These are phyloP conservation scores for Drosophila paulistorum DNA, from an alignment of 1,140 invertebrate genomes.

Conservation along the genomic window DNA sequence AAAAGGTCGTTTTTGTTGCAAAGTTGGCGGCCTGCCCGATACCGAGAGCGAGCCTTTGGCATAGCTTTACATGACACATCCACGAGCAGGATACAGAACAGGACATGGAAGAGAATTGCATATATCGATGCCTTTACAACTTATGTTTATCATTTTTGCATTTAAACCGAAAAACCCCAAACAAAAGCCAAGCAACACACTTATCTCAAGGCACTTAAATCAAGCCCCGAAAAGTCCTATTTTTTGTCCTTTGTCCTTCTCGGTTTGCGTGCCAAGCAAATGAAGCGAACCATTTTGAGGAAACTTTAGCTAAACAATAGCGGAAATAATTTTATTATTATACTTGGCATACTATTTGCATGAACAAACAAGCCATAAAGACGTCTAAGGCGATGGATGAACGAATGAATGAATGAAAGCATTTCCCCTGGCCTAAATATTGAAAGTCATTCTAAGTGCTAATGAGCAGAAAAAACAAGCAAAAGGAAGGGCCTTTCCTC, in stretches of 20 bases:
- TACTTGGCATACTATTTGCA: constrained; percentile 60
- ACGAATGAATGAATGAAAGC: constrained; percentile 21
- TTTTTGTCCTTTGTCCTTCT: constrained; percentile 6
- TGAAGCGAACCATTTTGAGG: constrained; percentile 40
- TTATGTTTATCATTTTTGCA: constrained; percentile 70
- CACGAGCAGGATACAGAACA: constrained; percentile 15
- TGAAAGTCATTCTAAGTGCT: constrained; percentile 47
- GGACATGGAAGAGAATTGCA: constrained; percentile 21
- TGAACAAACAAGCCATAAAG: constrained; percentile 70
- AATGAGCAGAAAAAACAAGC: constrained; percentile 37
- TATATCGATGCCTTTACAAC: constrained; percentile 39
- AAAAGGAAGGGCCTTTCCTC: constrained; percentile 15
- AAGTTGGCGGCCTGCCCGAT: constrained; percentile 27
- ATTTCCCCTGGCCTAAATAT: constrained; percentile 46
- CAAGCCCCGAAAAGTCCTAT: constrained; percentile 44
- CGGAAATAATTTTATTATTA: constrained; percentile 77
- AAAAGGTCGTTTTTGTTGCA: constrained; percentile 49
- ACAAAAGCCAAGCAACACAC: constrained; percentile 57
- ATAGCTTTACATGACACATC: constrained; percentile 65
- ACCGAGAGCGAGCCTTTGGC: constrained; percentile 24
- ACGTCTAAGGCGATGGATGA: constrained; percentile 45
- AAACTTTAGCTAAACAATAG: constrained; percentile 56
- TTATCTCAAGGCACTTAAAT: constrained; percentile 72
- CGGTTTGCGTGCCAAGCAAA: constrained; percentile 63
- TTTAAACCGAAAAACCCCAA: constrained; percentile 53